phyloP scores from a whole-genome alignment of 2,113 vertebrate species.

The Serinus canaria region DNA sequence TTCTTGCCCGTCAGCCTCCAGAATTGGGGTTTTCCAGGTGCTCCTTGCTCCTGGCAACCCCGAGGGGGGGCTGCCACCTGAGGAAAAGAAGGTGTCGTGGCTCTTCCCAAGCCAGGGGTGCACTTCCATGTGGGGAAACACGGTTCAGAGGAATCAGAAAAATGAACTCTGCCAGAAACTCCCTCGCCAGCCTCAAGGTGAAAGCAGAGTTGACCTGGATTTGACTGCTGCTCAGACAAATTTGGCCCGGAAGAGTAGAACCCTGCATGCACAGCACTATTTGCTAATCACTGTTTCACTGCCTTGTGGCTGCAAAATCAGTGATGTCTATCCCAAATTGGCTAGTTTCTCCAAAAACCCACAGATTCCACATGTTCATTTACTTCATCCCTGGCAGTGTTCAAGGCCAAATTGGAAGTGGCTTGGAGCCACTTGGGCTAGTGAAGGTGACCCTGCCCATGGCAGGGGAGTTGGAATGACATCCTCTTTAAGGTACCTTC shows the following conservation, averaged over 20 bases:
- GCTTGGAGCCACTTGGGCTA: background rate
- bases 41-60: accelerated
- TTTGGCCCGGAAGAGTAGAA: background rate
- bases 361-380: background rate
- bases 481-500: background rate
- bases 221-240: background rate
- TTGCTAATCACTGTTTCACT: background rate
- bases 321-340: background rate
- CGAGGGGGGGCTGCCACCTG: background rate
- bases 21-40: background rate
- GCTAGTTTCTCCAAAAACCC: background rate
- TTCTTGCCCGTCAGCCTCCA: background rate
- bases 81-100: background rate
- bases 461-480: background rate
- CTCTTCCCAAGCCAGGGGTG: accelerated
- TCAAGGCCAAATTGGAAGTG: accelerated
- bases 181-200: background rate
- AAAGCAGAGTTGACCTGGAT: background rate
- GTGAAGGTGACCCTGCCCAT: no score
- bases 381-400: background rate
- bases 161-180: background rate
- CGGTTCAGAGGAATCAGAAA: accelerated
- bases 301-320: background rate
- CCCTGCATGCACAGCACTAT: background rate
- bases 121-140: accelerated